A percentile compares a stretch with the other conserved stretches of the same genome.
Conservation (phyloP, 2,888 invertebrate genomes). For the Thysanoteuthis rhombus region DNA sequence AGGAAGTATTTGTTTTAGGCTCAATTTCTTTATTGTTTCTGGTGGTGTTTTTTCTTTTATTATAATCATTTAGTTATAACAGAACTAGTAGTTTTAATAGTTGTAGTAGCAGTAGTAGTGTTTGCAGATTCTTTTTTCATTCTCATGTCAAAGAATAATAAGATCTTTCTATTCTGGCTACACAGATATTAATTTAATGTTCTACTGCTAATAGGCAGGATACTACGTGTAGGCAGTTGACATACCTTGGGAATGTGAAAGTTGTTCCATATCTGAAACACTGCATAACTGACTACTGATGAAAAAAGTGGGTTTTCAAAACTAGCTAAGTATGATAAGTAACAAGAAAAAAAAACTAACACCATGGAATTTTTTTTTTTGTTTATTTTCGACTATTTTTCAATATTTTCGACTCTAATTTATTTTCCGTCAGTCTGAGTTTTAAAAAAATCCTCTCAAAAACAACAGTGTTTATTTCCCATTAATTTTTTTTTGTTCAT, state of each 20-base stretch:
- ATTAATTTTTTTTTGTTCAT: background rate
- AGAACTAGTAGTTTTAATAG: background rate
- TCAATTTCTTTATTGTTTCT: background rate
- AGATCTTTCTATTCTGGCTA: background rate
- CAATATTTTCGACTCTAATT: too few relatives aligned
- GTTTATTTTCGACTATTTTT: too few relatives aligned
- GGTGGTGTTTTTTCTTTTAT: background rate
- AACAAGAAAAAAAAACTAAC: too few relatives aligned
- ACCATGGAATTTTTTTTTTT: too few relatives aligned
- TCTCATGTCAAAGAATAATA: background rate
- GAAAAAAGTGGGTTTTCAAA: background rate
- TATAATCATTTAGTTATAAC: background rate
- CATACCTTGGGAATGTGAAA: background rate
- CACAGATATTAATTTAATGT: background rate
- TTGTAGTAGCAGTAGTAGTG: background rate
- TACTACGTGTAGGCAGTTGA: background rate
- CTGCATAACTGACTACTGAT: background rate
- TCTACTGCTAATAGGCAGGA: background rate
- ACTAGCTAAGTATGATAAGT: background rate
- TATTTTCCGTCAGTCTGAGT: too few relatives aligned
- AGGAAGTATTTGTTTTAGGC: background rate
- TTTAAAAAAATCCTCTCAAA: too few relatives aligned
- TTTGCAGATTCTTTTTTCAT: background rate
- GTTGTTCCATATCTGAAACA: background rate
- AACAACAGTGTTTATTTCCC: background rate